A percentile compares a stretch with the other conserved stretches of the same genome.
These are phyloP conservation scores for Cherax quadricarinatus DNA, from an alignment of 1,140 invertebrate species.

Conservation along the genomic window DNA sequence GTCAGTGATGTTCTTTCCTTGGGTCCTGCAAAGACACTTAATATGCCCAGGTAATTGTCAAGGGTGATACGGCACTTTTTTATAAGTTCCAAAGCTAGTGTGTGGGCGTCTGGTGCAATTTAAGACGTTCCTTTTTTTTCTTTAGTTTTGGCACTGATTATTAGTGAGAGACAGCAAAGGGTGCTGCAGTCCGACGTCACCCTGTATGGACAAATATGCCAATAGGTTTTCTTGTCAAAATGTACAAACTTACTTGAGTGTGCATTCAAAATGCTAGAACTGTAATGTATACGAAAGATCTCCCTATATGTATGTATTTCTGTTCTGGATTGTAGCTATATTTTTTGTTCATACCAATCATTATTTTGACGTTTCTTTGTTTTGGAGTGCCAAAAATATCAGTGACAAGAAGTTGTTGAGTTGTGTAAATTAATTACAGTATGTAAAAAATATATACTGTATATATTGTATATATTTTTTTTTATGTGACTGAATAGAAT, in stretches of 20 bases:
- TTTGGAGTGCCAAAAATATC: conserved; percentile 54
- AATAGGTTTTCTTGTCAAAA: conserved; percentile 46
- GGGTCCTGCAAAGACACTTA: conserved; percentile 72
- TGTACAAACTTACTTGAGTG: conserved; percentile 59
- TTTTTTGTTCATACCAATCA: background rate
- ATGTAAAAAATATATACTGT: no score
- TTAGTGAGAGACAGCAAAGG: background rate
- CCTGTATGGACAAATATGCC: conserved; percentile 1
- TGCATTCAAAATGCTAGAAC: conserved; percentile 54
- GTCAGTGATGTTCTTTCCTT: conserved; percentile 73
- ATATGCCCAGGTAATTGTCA: conserved; percentile 68
- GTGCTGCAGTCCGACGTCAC: background rate
- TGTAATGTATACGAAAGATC: conserved; percentile 62
- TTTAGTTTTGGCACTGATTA: conserved; percentile 22
- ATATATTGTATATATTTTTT: background rate
- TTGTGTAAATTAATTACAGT: conserved; percentile 4
- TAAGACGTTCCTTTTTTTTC: background rate
- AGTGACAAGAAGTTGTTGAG: background rate
- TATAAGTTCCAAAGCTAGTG: conserved; percentile 1
- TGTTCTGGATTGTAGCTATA: conserved; percentile 13
- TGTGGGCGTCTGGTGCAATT: conserved; percentile 7
- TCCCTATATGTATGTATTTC: conserved; percentile 43
- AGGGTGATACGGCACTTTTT: background rate
- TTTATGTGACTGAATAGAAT: conserved; percentile 29
- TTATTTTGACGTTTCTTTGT: conserved; percentile 32